phyloP scores from a whole-genome alignment of 2,113 vertebrate genomes.

The Pelusios castaneus region DNA sequence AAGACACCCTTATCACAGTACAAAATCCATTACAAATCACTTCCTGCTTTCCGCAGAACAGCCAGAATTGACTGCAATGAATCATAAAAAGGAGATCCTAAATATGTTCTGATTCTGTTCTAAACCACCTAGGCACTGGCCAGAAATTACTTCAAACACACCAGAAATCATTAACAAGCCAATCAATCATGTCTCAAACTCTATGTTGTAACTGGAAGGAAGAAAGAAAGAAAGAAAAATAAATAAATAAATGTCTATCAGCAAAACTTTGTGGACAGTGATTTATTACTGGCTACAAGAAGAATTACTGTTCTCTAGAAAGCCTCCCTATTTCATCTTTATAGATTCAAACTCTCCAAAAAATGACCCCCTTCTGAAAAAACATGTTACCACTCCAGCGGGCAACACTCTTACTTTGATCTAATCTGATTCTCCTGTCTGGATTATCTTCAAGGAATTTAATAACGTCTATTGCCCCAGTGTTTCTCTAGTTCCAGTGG shows the following conservation, averaged over 20 bases:
- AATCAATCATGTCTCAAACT: not conserved
- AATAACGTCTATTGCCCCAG: conserved; percentile 24
- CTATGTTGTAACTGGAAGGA: conserved; percentile 26
- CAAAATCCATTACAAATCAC: conserved; percentile 41
- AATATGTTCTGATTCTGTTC: conserved; percentile 52
- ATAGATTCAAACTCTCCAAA: conserved; percentile 49
- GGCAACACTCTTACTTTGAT: not conserved
- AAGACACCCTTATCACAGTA: conserved; percentile 48
- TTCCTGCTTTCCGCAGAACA: not conserved
- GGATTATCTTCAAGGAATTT: conserved; percentile 22
- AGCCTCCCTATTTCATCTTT: conserved; percentile 52
- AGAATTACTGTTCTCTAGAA: conserved; percentile 51
- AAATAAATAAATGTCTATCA: conserved; percentile 1
- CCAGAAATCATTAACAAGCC: conserved; percentile 38
- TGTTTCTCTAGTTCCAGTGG: not conserved
- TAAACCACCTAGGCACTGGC: conserved; percentile 47
- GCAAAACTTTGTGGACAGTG: conserved; percentile 42
- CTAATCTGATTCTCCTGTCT: not conserved
- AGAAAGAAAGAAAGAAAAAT: not conserved
- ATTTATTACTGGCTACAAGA: conserved; percentile 44
- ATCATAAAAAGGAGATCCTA: conserved; percentile 61
- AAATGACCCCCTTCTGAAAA: not conserved
- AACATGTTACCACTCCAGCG: not conserved
- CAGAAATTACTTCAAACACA: not conserved
- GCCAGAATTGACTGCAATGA: conserved; percentile 15